Percentiles rank a stretch among this genome's conserved stretches.
phyloP scores from a whole-genome alignment of 2,888 invertebrate genomes.

The Rhogogaster chlorosoma region DNA sequence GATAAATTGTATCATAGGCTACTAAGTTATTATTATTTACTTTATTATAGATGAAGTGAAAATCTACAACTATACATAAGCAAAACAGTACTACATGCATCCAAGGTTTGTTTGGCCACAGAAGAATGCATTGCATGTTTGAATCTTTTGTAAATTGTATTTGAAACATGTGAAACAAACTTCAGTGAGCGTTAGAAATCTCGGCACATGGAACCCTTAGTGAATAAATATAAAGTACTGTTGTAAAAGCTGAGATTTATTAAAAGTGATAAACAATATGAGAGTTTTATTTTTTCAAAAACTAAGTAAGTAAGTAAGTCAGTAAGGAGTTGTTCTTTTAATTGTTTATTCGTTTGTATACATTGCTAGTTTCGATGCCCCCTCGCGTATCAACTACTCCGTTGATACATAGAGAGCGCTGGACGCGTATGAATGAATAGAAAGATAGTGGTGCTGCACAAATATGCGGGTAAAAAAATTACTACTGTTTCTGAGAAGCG shows the following conservation, averaged over 20 bases:
- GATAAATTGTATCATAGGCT: conserved; percentile 56
- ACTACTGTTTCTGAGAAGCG: no score
- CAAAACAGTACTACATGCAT: neutral
- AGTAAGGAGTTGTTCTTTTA: no score
- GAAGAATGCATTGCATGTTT: neutral
- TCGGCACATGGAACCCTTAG: conserved; percentile 24
- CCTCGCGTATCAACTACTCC: no score
- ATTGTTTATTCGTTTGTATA: no score
- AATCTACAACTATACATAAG: conserved; percentile 49
- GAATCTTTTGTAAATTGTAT: neutral
- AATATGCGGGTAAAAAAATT: no score
- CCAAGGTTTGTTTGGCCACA: conserved; percentile 1
- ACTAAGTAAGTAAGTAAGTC: no score
- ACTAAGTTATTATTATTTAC: conserved; percentile 56
- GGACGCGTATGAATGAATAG: no score
- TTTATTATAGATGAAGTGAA: conserved; percentile 44
- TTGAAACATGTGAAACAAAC: neutral
- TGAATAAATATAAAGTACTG: conserved; percentile 13
- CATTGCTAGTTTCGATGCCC: no score
- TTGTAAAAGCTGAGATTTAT: conserved; percentile 23
- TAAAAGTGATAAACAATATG: conserved; percentile 19
- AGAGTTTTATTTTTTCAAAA: conserved; percentile 1
- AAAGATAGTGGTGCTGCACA: no score
- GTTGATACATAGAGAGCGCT: no score
- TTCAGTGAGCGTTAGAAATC: neutral